Conservation (phyloP, 23 tunicate genomes). For the Oikopleura albicans region DNA sequence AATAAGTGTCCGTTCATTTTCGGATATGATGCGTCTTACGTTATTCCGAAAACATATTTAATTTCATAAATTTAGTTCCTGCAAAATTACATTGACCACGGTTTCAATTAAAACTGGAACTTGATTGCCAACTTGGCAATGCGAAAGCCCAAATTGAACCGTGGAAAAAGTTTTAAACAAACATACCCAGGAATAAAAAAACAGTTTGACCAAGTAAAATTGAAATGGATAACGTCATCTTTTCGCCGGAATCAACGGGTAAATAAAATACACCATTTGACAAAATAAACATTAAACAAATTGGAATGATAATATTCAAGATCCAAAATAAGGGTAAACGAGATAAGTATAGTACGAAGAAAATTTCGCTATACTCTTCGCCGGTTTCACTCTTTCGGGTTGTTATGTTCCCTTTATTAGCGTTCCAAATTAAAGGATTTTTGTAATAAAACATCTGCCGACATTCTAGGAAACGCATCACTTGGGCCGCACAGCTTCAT, state of each 20-base stretch:
- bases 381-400: neutral
- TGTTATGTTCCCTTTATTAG: too few species aligned
- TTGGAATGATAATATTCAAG: constrained; percentile 2
- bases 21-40: too few species aligned
- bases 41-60: too few species aligned
- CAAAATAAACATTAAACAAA: constrained; percentile 19
- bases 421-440: neutral
- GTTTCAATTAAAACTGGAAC: too few species aligned
- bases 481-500: too few species aligned
- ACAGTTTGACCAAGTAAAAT: constrained; percentile 91
- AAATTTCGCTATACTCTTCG: neutral
- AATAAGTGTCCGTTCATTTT: too few species aligned
- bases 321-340: neutral
- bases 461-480: too few species aligned
- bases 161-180: too few species aligned
- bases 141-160: constrained; percentile 29
- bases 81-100: too few species aligned
- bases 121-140: too few species aligned
- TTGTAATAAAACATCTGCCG: too few species aligned
- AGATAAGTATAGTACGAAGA: neutral
- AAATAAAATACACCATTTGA: constrained; percentile 31
- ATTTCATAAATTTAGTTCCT: too few species aligned
- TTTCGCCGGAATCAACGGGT: constrained; percentile 89
- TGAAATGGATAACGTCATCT: constrained; percentile 88
- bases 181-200: constrained; percentile 80